These are phyloP conservation scores for Ormyrus labotus DNA, from an alignment of 2,888 invertebrate species.

Conservation along the genomic window DNA sequence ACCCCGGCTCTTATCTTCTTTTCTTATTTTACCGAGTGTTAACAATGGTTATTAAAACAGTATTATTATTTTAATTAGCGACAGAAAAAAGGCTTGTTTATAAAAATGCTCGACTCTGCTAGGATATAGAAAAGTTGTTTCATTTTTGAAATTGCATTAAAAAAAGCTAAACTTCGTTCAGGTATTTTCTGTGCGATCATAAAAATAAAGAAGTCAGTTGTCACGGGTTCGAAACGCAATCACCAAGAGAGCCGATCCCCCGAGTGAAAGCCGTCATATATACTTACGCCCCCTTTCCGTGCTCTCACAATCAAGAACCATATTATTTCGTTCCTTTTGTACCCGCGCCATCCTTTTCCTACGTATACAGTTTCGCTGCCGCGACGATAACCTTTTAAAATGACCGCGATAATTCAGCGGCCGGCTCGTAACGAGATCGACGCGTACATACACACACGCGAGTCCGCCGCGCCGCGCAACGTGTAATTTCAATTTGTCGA, in stretches of 20 bases:
- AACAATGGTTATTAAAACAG: no score
- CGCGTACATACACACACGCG: background rate
- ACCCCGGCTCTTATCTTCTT: no score
- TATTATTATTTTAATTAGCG: no score
- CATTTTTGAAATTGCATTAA: no score
- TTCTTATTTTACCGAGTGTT: no score
- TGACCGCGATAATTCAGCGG: conserved; percentile 30
- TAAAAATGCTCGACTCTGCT: no score
- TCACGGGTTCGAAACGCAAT: background rate
- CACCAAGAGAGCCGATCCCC: background rate
- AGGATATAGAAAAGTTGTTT: no score
- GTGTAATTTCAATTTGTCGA: conserved; percentile 67
- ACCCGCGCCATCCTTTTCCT: background rate
- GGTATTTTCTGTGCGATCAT: no score
- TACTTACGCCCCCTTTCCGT: conserved; percentile 8
- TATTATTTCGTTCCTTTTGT: conserved; percentile 31
- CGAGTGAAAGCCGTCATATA: conserved; percentile 17
- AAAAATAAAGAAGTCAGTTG: conserved; percentile 4
- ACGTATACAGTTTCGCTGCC: background rate
- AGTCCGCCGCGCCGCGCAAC: conserved; percentile 47
- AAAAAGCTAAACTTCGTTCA: no score
- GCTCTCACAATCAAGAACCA: background rate
- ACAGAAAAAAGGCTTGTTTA: no score
- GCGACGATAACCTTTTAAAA: conserved; percentile 15
- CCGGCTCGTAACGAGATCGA: conserved; percentile 35